Evolutionary conservation across 1,140 invertebrate species (phyloP).

Genomic region (Drosophila pseudoananassae): DNA sequence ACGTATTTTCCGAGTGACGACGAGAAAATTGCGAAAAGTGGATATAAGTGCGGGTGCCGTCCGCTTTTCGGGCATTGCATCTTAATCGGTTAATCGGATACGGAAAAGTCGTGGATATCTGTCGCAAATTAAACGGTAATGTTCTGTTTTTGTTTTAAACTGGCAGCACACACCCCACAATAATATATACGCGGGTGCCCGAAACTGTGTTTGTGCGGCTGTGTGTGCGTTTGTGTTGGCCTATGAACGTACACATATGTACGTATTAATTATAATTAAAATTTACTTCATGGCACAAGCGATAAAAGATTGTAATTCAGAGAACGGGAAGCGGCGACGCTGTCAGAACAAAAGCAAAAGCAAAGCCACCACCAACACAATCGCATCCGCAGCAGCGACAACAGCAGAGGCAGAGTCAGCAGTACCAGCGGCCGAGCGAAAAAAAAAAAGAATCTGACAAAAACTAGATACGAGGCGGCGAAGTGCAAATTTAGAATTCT

Average conservation of each 20-base stretch:
- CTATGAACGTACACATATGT: slow-evolving; percentile 26
- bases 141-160: background rate
- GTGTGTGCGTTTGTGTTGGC: slow-evolving; percentile 13
- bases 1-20: too few species aligned
- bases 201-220: slow-evolving; percentile 17
- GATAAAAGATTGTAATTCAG: slow-evolving; percentile 58
- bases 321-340: slow-evolving; percentile 26
- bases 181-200: slow-evolving; percentile 8
- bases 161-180: background rate
- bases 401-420: background rate
- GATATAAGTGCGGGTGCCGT: background rate
- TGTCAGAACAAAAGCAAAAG: slow-evolving; percentile 30
- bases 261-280: slow-evolving; percentile 77
- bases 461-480: slow-evolving; percentile 51
- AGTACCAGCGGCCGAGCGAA: slow-evolving; percentile 11
- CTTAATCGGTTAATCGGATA: background rate
- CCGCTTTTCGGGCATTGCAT: too few species aligned
- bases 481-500: slow-evolving; percentile 79
- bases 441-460: slow-evolving; percentile 49
- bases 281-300: slow-evolving; percentile 57
- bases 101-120: slow-evolving; percentile 3
- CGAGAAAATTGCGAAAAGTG: too few species aligned
- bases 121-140: background rate
- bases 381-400: slow-evolving; percentile 15
- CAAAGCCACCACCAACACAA: slow-evolving; percentile 43